phyloP scores from a whole-genome alignment of 2,888 invertebrate genomes.

The Heliconius hortense region DNA sequence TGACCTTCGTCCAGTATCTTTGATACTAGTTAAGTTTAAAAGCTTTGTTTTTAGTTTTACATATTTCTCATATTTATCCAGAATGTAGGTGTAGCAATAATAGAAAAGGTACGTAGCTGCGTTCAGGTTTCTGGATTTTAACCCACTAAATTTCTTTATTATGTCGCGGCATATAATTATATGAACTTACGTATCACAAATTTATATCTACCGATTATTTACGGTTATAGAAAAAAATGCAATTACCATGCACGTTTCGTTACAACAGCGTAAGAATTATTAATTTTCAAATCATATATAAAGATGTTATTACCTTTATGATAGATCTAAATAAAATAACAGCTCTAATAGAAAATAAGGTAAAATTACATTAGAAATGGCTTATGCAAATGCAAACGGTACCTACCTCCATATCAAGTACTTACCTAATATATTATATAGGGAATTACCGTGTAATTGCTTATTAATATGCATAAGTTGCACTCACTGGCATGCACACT shows the following conservation, averaged over 20 bases:
- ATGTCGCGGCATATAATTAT: too few relatives aligned
- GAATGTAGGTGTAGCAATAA: too few relatives aligned
- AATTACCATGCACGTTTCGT: too few relatives aligned
- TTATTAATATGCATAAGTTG: conserved; percentile 36
- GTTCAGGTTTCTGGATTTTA: too few relatives aligned
- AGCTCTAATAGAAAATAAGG: neutral
- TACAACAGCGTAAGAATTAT: neutral
- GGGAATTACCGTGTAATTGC: conserved; percentile 45
- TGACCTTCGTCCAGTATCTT: too few relatives aligned
- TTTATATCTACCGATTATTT: too few relatives aligned
- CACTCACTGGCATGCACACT: conserved; percentile 30
- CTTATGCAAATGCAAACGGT: conserved; percentile 52
- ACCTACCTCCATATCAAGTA: conserved; percentile 38
- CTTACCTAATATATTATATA: conserved; percentile 38
- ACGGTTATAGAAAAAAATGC: too few relatives aligned
- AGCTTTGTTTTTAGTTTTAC: neutral
- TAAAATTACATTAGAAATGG: conserved; percentile 40
- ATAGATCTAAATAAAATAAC: conserved; percentile 9
- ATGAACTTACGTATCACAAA: too few relatives aligned
- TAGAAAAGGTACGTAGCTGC: too few relatives aligned
- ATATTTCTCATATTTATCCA: too few relatives aligned
- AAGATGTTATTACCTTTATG: neutral
- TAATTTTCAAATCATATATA: neutral
- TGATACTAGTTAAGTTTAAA: neutral
- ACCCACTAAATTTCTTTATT: too few relatives aligned